Evolutionary conservation across 2,888 invertebrate genomes (phyloP).

Genomic region (Ariolimax columbianus): DNA sequence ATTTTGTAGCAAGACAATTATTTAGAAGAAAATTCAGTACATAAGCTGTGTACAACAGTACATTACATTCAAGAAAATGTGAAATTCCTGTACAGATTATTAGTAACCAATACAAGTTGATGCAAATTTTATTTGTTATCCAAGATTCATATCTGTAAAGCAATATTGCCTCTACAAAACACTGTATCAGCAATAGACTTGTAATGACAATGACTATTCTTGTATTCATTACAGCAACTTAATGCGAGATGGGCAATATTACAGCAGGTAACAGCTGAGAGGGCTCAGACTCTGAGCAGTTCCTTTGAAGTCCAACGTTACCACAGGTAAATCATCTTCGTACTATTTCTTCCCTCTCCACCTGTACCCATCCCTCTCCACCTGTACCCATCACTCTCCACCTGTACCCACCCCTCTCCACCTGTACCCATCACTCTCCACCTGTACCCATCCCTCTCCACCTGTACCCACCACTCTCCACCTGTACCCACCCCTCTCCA

Average conservation of each 20-base stretch:
- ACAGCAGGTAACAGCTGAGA: conserved; percentile 94
- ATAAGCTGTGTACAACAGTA: too few species aligned
- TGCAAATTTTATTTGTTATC: too few species aligned
- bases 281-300: conserved; percentile 95
- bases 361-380: not conserved
- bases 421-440: not conserved
- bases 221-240: conserved; percentile 83
- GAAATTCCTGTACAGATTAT: too few species aligned
- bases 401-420: too few species aligned
- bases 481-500: not conserved
- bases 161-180: too few species aligned
- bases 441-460: not conserved
- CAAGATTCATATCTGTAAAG: too few species aligned
- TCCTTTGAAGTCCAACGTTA: conserved; percentile 99
- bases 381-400: not conserved
- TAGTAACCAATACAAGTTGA: too few species aligned
- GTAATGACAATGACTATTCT: too few species aligned
- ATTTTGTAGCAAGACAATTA: too few species aligned
- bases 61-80: too few species aligned
- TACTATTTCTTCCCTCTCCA: conserved; percentile 11
- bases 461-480: not conserved
- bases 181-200: too few species aligned
- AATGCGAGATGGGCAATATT: conserved; percentile 97
- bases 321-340: conserved; percentile 83
- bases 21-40: too few species aligned